Percentiles rank a stretch among this genome's conserved stretches.
Conservation (phyloP, 2,797 vertebrate species). For the Lagodon rhomboides region DNA sequence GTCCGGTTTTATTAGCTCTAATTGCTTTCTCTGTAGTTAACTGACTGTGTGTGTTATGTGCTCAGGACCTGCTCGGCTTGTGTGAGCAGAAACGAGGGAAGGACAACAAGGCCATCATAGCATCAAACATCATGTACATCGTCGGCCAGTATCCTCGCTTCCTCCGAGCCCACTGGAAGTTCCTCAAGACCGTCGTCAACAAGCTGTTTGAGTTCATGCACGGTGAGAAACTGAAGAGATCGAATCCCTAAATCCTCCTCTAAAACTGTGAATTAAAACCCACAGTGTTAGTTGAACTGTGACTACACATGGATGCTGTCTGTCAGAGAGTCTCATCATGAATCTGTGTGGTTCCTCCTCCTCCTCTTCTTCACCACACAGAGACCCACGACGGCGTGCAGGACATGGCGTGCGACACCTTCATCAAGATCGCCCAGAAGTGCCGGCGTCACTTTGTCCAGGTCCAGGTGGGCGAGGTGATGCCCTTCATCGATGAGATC, state of each 20-base stretch:
- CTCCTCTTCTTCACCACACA: constrained; percentile 54
- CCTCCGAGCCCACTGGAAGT: constrained; percentile 98
- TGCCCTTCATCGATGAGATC: constrained; percentile 98
- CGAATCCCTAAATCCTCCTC: neutral
- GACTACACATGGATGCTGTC: neutral
- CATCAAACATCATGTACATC: constrained; percentile 99
- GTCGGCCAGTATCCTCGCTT: constrained; percentile 98
- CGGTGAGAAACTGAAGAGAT: constrained; percentile 82
- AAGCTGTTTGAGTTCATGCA: constrained; percentile 99
- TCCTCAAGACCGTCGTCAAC: constrained; percentile 98
- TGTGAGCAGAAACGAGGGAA: constrained; percentile 98
- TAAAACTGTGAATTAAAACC: neutral
- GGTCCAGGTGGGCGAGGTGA: constrained; percentile 97
- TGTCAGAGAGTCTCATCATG: neutral
- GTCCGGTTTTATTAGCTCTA: neutral
- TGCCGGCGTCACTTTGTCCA: constrained; percentile 97
- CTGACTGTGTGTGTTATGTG: neutral
- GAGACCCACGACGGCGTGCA: constrained; percentile 98
- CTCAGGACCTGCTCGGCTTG: constrained; percentile 94
- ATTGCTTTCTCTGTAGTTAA: neutral
- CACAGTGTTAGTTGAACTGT: neutral
- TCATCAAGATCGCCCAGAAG: constrained; percentile 98
- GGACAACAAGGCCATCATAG: constrained; percentile 99
- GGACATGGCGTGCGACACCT: constrained; percentile 99
- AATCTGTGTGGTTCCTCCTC: neutral